Evolutionary conservation across 1,140 invertebrate species (phyloP).

Genomic region (Euglossa dilemma): DNA sequence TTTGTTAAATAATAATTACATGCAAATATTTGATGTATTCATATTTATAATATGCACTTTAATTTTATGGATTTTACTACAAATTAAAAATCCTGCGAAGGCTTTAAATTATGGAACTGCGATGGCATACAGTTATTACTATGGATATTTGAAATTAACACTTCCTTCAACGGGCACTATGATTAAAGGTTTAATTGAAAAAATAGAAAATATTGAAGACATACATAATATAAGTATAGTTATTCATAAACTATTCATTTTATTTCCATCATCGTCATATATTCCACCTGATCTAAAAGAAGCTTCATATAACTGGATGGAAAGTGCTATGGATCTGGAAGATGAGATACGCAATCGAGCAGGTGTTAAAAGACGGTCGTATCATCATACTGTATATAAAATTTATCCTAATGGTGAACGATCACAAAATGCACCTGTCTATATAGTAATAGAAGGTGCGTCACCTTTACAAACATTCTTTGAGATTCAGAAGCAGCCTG

Average conservation of each 20-base stretch:
- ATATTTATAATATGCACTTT: background rate
- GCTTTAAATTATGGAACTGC: constrained; percentile 85
- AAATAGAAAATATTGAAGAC: constrained; percentile 81
- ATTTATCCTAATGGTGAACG: constrained; percentile 75
- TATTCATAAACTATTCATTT: constrained; percentile 84
- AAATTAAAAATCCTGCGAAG: background rate
- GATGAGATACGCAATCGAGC: constrained; percentile 82
- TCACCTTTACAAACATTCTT: constrained; percentile 86
- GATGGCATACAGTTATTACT: constrained; percentile 87
- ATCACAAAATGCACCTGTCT: constrained; percentile 75
- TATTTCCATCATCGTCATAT: constrained; percentile 85
- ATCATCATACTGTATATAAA: constrained; percentile 86
- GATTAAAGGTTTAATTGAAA: constrained; percentile 75
- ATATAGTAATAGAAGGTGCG: constrained; percentile 85
- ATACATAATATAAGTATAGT: constrained; percentile 83
- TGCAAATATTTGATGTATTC: background rate
- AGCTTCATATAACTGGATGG: constrained; percentile 76
- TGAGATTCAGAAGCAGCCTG: constrained; percentile 80
- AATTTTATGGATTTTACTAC: constrained; percentile 17
- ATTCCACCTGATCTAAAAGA: constrained; percentile 83
- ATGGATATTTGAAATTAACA: constrained; percentile 86
- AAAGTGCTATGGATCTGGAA: constrained; percentile 80
- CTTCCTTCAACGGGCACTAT: constrained; percentile 82
- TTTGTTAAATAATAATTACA: background rate
- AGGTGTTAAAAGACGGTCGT: constrained; percentile 83